Evolutionary conservation across 2,888 invertebrate genomes (phyloP), one percentile per base, ranked within the genome.

Genomic region (Priocnemis perturbator): DNA sequence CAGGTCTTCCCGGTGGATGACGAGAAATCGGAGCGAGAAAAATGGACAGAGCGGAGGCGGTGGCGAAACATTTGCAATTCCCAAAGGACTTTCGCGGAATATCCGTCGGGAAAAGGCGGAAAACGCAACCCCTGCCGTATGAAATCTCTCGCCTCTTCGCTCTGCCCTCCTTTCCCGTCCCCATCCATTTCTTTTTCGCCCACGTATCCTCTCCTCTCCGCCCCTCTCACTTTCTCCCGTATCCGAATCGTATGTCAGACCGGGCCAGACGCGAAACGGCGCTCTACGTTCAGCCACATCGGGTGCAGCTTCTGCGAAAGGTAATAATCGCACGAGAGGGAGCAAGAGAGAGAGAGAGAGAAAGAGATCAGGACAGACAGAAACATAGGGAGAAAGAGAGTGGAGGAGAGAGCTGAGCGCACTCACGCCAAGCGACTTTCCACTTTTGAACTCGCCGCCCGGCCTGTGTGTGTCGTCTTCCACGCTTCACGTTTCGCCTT

Each of bases 41-140:
- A 7, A 17, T 5, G 45, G n/a, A 45, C 45, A 15, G 47, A 56
- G 63, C 63, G 26, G 57, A n/a, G 67, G 59, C 52, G 69, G 44
- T 47, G 67, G 67, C 70, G 82, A 81, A 82, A 82, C 83, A 85
- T 85, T 85, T 85, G 84, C 84, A 86, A 84, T 84, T 83, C 82
- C 77, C 76, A n/a, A 71, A 73, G 62, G 70, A 78, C 76, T 78
- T 66, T 68, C 69, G 60, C 47, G 67, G 70, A 70, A 75, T 74
- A 76, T 74, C 70, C 67, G 59, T 61, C 60, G 64, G 52, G 73
- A 60, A 66, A 71, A 69, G 71, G 58, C 57, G 70, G 68, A 50
- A 21, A 60, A 69, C 52, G 64, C 65, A 74, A 77, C 72, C 76
- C 63, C 69, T 60, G 68, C 67, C 66, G 69, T n/a, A 66, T 73